Percentiles rank a stretch among this genome's conserved stretches.
These are phyloP conservation scores for Calidris pygmaea DNA, from an alignment of 2,113 vertebrate genomes.

Conservation along the genomic window DNA sequence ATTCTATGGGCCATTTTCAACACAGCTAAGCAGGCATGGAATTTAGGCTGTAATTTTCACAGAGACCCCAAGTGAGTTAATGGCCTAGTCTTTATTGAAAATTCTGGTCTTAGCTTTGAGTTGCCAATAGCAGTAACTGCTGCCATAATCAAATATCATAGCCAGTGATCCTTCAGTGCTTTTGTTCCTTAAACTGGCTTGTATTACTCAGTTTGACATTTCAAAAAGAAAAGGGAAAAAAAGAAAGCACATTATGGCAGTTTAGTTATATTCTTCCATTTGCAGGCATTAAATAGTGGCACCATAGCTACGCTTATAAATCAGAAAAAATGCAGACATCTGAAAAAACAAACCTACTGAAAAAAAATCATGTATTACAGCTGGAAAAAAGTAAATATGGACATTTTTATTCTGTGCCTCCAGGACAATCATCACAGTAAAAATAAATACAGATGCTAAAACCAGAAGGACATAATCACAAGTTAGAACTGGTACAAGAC, in stretches of 20 bases:
- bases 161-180: not conserved
- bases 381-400: slow-evolving; percentile 29
- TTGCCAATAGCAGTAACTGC: slow-evolving; percentile 4
- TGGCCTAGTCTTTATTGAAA: not conserved
- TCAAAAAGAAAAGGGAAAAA: not conserved
- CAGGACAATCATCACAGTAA: slow-evolving; percentile 7
- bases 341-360: not conserved
- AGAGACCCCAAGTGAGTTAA: slow-evolving; percentile 10
- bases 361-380: not conserved
- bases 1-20: not conserved
- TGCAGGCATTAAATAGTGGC: not conserved
- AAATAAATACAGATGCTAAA: slow-evolving; percentile 58
- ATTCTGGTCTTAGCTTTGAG: not conserved
- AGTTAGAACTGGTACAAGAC: not conserved
- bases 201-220: not conserved
- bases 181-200: slow-evolving; percentile 1
- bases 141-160: slow-evolving; percentile 1
- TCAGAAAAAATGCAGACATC: not conserved
- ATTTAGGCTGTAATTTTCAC: slow-evolving; percentile 18
- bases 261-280: slow-evolving; percentile 6
- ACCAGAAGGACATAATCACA: not conserved
- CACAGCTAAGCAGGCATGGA: not conserved
- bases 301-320: not conserved
- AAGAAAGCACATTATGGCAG: not conserved
- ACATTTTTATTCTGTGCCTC: not conserved